Conservation (phyloP, 2,113 vertebrate genomes). For the Mirza zaza region DNA sequence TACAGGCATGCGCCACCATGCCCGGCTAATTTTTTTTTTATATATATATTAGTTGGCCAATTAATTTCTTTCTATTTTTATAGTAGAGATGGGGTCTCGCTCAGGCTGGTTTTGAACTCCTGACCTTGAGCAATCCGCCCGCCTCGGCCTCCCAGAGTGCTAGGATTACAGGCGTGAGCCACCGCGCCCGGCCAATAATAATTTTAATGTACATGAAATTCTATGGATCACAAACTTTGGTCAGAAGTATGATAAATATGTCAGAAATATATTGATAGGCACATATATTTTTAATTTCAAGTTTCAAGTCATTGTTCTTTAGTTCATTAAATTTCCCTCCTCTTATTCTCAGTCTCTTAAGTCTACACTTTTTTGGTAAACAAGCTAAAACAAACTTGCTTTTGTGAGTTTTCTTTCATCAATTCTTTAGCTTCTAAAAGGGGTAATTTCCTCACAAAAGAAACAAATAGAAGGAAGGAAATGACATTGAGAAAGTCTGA, state of each 20-base stretch:
- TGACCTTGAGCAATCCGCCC: too few relatives aligned
- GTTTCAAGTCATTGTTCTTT: background rate
- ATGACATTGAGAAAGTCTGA: background rate
- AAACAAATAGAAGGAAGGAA: constrained; percentile 39
- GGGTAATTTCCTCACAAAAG: constrained; percentile 24
- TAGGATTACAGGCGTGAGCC: too few relatives aligned
- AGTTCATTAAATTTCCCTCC: background rate
- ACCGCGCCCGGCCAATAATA: too few relatives aligned
- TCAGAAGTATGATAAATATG: background rate
- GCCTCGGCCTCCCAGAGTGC: too few relatives aligned
- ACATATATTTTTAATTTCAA: constrained; percentile 1
- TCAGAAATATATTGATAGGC: background rate
- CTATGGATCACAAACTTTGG: background rate
- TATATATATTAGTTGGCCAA: too few relatives aligned
- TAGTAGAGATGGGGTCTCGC: too few relatives aligned
- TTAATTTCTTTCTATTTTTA: too few relatives aligned
- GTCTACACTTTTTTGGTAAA: background rate
- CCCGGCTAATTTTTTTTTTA: too few relatives aligned
- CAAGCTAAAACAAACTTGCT: constrained; percentile 4
- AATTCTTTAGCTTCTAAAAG: constrained; percentile 18
- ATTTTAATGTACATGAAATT: constrained; percentile 29
- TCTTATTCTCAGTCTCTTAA: background rate
- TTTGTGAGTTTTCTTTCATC: background rate
- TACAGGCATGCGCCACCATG: too few relatives aligned
- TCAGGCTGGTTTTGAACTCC: too few relatives aligned